Conservation (phyloP, 2,113 vertebrate species). For the Erythrocercus mccallii region DNA sequence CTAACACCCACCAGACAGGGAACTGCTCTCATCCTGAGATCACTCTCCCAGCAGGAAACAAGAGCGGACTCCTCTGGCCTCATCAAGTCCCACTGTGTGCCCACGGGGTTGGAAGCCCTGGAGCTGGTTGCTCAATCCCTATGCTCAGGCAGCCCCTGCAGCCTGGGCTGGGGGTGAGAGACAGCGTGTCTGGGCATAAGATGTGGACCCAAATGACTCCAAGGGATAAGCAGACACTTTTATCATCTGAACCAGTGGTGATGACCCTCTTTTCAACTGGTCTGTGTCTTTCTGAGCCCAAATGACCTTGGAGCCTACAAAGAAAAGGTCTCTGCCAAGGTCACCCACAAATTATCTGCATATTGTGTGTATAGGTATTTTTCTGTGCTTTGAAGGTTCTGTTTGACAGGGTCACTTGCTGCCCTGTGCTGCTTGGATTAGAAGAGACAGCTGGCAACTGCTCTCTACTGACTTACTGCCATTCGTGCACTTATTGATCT, state of each 20-base stretch:
- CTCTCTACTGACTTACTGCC: not conserved
- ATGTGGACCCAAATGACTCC: not conserved
- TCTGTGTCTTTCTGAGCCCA: not conserved
- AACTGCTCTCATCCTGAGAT: not conserved
- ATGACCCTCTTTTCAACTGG: not conserved
- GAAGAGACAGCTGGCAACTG: not conserved
- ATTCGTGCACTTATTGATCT: not conserved
- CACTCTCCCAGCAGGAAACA: not conserved
- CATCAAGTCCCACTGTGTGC: not conserved
- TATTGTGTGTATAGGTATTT: not conserved
- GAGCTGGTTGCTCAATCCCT: not conserved
- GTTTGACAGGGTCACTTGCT: not conserved
- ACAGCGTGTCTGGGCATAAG: not conserved
- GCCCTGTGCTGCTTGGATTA: not conserved
- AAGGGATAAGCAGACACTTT: not conserved
- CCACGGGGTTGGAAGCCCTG: not conserved
- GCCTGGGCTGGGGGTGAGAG: not conserved
- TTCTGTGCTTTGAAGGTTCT: not conserved
- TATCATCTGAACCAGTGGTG: not conserved
- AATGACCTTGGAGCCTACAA: not conserved
- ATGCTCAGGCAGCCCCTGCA: fast-evolving
- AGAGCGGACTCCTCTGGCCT: not conserved
- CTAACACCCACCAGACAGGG: not conserved
- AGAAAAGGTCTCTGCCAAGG: not conserved
- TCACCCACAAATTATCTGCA: not conserved